Conservation (phyloP, 2,888 invertebrate species). For the Orthosia gothica region DNA sequence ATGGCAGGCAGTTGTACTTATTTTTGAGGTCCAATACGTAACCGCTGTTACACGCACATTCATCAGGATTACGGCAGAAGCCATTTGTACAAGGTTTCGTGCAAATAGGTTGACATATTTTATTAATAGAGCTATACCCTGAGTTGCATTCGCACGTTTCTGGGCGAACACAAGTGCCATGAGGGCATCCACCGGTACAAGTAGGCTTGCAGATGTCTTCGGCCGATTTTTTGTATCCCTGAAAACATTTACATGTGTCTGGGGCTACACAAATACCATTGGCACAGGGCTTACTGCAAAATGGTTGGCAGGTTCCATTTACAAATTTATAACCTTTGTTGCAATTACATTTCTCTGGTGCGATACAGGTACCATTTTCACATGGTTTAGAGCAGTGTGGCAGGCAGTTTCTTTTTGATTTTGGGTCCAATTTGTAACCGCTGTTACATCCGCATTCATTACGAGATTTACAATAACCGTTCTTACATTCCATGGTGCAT, state of each 20-base stretch:
- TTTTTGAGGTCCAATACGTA: no score
- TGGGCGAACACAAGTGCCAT: conserved; percentile 18
- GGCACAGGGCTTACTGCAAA: conserved; percentile 39
- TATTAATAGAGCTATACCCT: conserved; percentile 2
- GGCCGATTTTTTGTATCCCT: conserved; percentile 16
- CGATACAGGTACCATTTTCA: conserved; percentile 31
- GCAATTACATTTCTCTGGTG: conserved; percentile 33
- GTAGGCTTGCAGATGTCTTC: conserved; percentile 16
- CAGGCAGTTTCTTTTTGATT: conserved; percentile 20
- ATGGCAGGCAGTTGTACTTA: no score
- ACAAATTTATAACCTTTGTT: conserved; percentile 8
- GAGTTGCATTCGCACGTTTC: conserved; percentile 27
- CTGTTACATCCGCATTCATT: conserved; percentile 35
- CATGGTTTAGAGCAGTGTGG: conserved; percentile 36
- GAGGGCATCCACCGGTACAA: conserved; percentile 13
- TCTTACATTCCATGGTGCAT: conserved; percentile 10
- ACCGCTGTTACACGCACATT: no score
- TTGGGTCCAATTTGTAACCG: conserved; percentile 13
- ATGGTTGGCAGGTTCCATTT: conserved; percentile 19
- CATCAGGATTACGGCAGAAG: no score
- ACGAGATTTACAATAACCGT: conserved; percentile 18
- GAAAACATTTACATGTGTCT: background rate
- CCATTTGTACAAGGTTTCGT: conserved; percentile 16
- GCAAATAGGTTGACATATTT: conserved; percentile 46
- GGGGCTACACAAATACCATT: conserved; percentile 38